phyloP scores from a whole-genome alignment of 2,113 vertebrate genomes.

The Dicentrarchus labrax region DNA sequence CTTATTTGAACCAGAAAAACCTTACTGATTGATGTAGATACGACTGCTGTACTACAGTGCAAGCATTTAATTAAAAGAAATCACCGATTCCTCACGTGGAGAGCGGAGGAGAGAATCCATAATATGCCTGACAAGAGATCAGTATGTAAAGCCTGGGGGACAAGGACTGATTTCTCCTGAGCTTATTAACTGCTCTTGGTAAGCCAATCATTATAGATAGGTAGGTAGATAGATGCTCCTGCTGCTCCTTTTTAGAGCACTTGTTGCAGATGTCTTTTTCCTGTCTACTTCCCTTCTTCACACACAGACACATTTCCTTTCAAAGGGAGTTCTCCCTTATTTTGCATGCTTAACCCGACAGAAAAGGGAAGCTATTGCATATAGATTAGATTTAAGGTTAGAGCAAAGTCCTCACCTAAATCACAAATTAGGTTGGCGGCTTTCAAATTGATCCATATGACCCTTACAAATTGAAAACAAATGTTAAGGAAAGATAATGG shows the following conservation, averaged over 20 bases:
- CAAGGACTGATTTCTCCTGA: neutral
- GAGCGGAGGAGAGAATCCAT: neutral
- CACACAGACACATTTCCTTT: conserved; percentile 9
- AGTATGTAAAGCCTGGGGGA: neutral
- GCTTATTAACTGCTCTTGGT: neutral
- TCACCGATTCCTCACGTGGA: neutral
- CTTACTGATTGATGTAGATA: neutral
- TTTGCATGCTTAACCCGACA: neutral
- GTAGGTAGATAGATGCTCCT: neutral
- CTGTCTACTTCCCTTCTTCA: neutral
- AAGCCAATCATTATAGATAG: conserved; percentile 4
- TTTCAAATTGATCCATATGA: too few species aligned
- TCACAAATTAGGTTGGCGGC: neutral
- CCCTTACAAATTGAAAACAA: too few species aligned
- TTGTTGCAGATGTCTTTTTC: neutral
- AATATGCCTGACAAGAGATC: neutral
- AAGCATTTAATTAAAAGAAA: conserved; percentile 4
- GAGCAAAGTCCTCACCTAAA: neutral
- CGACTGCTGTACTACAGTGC: neutral
- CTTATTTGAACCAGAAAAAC: too few species aligned
- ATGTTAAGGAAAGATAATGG: neutral
- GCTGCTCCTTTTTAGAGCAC: neutral
- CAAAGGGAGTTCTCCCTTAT: neutral
- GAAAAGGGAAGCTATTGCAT: neutral
- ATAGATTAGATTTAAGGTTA: neutral